phyloP scores from a whole-genome alignment of 2,113 vertebrate species.

The Thinocorus orbignyianus region DNA sequence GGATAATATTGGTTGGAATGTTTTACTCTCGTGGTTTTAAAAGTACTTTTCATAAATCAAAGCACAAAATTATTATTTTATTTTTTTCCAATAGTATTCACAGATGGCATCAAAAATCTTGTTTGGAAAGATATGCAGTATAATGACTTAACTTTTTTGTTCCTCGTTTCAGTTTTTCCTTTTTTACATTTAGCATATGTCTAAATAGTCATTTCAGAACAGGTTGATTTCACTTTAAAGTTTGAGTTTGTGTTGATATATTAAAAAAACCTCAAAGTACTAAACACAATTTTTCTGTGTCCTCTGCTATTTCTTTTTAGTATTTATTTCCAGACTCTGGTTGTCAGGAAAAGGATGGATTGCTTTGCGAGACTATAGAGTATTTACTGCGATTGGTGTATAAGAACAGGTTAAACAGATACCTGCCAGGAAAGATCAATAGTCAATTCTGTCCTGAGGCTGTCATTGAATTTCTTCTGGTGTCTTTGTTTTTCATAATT shows the following conservation, averaged over 20 bases:
- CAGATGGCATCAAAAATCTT: neutral
- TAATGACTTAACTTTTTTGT: neutral
- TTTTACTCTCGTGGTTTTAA: neutral
- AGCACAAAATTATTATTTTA: neutral
- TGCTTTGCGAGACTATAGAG: neutral
- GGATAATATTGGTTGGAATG: neutral
- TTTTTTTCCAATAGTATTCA: neutral
- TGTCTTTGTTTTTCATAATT: neutral
- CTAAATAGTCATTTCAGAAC: neutral
- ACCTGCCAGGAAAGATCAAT: neutral
- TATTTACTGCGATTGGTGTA: neutral
- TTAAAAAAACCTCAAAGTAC: neutral
- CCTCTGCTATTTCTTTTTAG: neutral
- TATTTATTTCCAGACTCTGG: neutral
- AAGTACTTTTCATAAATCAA: neutral
- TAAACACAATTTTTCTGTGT: neutral
- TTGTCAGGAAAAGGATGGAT: neutral
- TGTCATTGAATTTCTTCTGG: neutral
- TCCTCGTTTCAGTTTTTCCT: neutral
- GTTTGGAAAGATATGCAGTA: neutral
- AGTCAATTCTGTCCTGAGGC: neutral
- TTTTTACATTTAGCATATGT: neutral
- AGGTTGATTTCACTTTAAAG: neutral
- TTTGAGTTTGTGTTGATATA: neutral
- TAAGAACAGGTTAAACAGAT: neutral